A percentile compares a stretch with the other conserved stretches of the same genome.
These are phyloP conservation scores for Ficedula albicollis DNA, from an alignment of 2,797 vertebrate species.

Conservation along the genomic window DNA sequence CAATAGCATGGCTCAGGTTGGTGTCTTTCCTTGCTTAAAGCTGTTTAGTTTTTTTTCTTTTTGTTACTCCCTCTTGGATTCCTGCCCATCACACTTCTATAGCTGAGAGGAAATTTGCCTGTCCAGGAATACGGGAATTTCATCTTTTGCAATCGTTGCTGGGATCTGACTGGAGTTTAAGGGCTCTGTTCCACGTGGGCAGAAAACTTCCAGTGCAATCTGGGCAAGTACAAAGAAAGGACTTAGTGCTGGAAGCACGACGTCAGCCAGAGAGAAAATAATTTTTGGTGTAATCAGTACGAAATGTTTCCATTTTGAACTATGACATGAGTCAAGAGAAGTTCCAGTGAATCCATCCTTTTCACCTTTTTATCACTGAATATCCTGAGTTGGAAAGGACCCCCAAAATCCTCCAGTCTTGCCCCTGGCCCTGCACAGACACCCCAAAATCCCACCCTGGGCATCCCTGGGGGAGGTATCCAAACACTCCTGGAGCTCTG, in stretches of 20 bases:
- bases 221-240: not conserved
- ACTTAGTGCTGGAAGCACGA: not conserved
- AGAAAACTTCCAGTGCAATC: not conserved
- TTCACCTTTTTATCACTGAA: not conserved
- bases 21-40: not conserved
- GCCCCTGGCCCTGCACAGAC: fast-evolving
- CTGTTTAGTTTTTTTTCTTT: not conserved
- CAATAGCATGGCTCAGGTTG: not conserved
- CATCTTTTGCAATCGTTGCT: not conserved
- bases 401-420: not conserved
- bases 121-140: not conserved
- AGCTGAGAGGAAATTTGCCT: not conserved
- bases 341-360: not conserved
- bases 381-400: not conserved
- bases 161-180: not conserved
- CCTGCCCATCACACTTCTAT: not conserved
- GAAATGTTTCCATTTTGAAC: not conserved
- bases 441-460: not conserved
- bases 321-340: not conserved
- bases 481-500: not conserved
- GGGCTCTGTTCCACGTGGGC: not conserved
- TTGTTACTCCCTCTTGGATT: not conserved
- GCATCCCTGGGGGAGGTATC: fast-evolving
- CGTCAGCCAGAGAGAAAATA: fast-evolving
- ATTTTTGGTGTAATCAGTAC: not conserved